phyloP scores from a whole-genome alignment of 2,888 invertebrate genomes.

The Spatulosminthurus flaviceps region DNA sequence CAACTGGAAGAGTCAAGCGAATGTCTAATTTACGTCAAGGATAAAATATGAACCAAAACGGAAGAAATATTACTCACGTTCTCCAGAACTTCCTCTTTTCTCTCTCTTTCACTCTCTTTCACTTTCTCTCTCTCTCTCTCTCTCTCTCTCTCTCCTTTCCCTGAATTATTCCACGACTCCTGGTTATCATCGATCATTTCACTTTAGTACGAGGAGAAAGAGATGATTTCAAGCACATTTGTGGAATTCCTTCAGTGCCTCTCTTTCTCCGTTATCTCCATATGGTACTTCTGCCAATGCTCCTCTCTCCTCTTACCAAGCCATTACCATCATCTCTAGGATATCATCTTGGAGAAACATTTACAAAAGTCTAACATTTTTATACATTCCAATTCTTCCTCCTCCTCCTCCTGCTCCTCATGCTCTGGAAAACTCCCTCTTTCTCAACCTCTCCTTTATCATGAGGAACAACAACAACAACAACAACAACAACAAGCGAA shows the following conservation, averaged over 20 bases:
- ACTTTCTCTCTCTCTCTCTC: conserved; percentile 24
- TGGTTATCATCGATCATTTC: conserved; percentile 27
- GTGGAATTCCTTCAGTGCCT: conserved; percentile 8
- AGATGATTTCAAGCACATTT: conserved; percentile 27
- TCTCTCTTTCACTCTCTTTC: not conserved
- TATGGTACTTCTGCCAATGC: not conserved
- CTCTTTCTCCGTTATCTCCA: conserved; percentile 28
- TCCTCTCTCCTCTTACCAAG: conserved; percentile 19
- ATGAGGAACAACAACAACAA: too few species aligned
- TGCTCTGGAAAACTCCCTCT: not conserved
- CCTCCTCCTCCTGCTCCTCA: not conserved
- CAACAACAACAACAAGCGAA: too few species aligned
- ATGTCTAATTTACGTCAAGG: conserved; percentile 24
- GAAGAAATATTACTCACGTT: conserved; percentile 25
- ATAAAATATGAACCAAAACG: conserved; percentile 23
- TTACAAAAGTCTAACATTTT: conserved; percentile 11
- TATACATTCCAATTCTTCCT: not conserved
- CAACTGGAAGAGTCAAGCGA: conserved; percentile 27
- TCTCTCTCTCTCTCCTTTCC: conserved; percentile 15
- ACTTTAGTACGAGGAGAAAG: conserved; percentile 16
- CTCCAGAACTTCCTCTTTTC: conserved; percentile 13
- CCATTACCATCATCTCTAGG: conserved; percentile 22
- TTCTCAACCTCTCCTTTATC: not conserved
- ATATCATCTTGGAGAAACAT: conserved; percentile 15
- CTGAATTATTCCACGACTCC: conserved; percentile 18